A percentile compares a stretch with the other conserved stretches of the same genome.
Conservation (phyloP, 2,113 vertebrate genomes). For the Carassius gibelio region DNA sequence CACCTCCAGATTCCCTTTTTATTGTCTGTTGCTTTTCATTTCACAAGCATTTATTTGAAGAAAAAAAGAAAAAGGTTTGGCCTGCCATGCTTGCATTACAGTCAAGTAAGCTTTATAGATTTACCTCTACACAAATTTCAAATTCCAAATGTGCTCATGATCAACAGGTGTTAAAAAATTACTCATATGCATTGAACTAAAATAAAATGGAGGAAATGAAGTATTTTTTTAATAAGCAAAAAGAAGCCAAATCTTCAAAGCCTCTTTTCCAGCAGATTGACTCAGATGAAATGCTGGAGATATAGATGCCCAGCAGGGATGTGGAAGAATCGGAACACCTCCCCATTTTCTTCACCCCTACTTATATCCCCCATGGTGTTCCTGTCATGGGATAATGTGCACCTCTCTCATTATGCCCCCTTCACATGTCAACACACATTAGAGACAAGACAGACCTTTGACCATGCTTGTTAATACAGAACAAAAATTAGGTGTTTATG, state of each 20-base stretch:
- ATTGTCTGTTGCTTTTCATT: slow-evolving; percentile 26
- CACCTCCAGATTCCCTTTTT: slow-evolving; percentile 14
- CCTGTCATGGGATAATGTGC: slow-evolving; percentile 48
- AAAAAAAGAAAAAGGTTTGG: neutral
- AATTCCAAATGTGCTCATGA: neutral
- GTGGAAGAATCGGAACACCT: slow-evolving; percentile 15
- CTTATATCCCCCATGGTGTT: slow-evolving; percentile 38
- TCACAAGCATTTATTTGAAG: slow-evolving; percentile 11
- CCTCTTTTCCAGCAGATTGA: slow-evolving; percentile 46
- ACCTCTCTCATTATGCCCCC: slow-evolving; percentile 20
- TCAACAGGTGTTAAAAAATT: slow-evolving; percentile 20
- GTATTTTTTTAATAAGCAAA: slow-evolving; percentile 28
- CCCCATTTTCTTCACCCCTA: slow-evolving; percentile 2
- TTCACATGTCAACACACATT: slow-evolving; percentile 42
- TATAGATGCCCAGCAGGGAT: slow-evolving; percentile 44
- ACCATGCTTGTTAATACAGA: slow-evolving; percentile 28
- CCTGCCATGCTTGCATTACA: neutral
- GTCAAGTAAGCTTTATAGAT: neutral
- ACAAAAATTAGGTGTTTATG: neutral
- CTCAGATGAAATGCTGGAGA: slow-evolving; percentile 40
- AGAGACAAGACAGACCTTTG: slow-evolving; percentile 17
- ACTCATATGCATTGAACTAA: slow-evolving; percentile 47
- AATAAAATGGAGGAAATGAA: slow-evolving; percentile 46
- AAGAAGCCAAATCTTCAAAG: slow-evolving; percentile 39
- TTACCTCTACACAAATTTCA: neutral